Evolutionary conservation across 2,797 vertebrate species (phyloP), one percentile per base, ranked within the genome.

Genomic region (Salarias fasciatus): DNA sequence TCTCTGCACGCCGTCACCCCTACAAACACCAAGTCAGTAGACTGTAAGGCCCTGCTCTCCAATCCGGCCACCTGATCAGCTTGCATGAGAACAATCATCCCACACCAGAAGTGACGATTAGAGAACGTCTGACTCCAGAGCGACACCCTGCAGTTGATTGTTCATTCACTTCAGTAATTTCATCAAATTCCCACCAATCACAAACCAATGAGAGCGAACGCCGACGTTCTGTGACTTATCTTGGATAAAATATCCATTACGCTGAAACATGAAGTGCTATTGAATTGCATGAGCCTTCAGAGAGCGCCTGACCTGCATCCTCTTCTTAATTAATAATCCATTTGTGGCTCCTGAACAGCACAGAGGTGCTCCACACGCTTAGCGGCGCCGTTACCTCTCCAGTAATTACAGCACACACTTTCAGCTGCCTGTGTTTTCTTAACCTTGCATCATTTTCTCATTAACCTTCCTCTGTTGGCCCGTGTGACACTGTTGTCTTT

Each of bases 11-110:
- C 52, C 78, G 5, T 1, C 71, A 83, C 46, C 78, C 65, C 0
- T 88, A 79, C 62, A 79, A 81, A 65, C 85, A 91, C 37, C 88
- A 93, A 89, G 79, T 93, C 90, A 92, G 86, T 93, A 67, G 59
- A 42, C 56, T 8, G 51, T 36, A 49, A 28, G 1, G 15, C 55
- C 14, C 43, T 30, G 63, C 28, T 14, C 2, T 14, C 15, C 31
- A 59, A 69, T 72, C 60, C 15, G 9, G 58, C 31, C 62, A 40
- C 12, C 57, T 38, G 49, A 83, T 85, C 63, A 67, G 14, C 40
- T 11, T 62, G 76, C 66, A 78, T 86, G 84, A 63, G 6, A 1
- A 38, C 6, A 50, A 80, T 83, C 53, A 8, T 28, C 13, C 35
- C 31, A 7, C 6, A 8, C 7, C 6, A 8, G 7, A 40, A 63